phyloP scores from a whole-genome alignment of 2,113 vertebrate species.

The Gymnogyps californianus region DNA sequence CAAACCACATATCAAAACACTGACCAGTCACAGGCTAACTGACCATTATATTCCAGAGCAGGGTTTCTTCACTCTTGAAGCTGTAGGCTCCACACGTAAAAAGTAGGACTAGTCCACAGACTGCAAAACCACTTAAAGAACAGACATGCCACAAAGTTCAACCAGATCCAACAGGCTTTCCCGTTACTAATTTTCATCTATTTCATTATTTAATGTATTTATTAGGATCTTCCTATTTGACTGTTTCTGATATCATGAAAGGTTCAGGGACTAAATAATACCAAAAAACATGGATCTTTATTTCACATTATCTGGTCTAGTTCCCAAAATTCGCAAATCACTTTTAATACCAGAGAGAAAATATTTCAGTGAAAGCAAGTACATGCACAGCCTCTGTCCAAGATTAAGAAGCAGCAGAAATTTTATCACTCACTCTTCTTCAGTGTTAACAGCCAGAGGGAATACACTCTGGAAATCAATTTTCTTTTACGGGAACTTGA shows the following conservation, averaged over 20 bases:
- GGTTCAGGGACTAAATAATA: neutral
- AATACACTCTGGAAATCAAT: constrained; percentile 50
- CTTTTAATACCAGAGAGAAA: neutral
- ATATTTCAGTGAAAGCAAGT: neutral
- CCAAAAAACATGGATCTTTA: neutral
- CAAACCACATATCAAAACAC: neutral
- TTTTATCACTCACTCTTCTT: constrained; percentile 12
- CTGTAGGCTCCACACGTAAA: neutral
- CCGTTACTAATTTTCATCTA: neutral
- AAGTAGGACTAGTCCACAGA: neutral
- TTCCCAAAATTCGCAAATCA: neutral
- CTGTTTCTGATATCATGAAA: neutral
- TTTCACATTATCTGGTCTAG: neutral
- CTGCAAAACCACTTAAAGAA: neutral
- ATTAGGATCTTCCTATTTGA: neutral
- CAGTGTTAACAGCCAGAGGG: constrained; percentile 32
- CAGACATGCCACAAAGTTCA: neutral
- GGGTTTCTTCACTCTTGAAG: neutral
- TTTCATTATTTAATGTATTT: neutral
- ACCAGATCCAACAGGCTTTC: neutral
- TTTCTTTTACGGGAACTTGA: constrained; percentile 30
- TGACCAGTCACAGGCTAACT: neutral
- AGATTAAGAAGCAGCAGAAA: neutral
- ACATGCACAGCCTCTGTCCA: neutral
- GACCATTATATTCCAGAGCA: neutral